Base-by-base conservation (phyloP, 2,888 invertebrate genomes). In the Rosalia funebris region DNA sequence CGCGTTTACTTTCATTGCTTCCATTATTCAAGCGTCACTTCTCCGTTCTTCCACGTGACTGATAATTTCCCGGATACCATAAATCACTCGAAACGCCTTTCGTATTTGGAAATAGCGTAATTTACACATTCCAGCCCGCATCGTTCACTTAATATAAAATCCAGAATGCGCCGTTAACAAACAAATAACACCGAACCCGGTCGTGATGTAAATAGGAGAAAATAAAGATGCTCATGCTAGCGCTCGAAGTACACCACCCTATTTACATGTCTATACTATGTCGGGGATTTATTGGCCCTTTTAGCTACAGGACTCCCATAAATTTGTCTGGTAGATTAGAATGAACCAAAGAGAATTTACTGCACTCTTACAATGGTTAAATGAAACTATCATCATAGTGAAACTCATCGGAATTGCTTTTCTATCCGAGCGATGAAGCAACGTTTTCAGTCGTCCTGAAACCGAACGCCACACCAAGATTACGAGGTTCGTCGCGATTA, bases 261-360 rank as follows among this genome's bases (percentile, higher is more conserved):
- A 75, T 75, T 76, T 75, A 75, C 75, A 76, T 76, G 76, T 76
- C 75, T 75, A 75, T 75, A 74, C 72, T 52, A 56, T n/a, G 41
- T 39, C 20, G 58, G 60, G 64, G 67, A 75, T 75, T 73, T 75
- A 75, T 75, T 66, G 64, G 68, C 69, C 71, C 70, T 71, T 70
- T 71, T 74, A 73, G 73, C 74, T 71, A 71, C 71, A 71, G 63
- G 71, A 66, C 70, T 70, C 74, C 75, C 68, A 76, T 77, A 77
- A 77, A 77, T 77, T 75, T 74, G 73, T 75, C 73, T 66, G 61
- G 65, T 67, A 75, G 77, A 77, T 77, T 77, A 76, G 75, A 77
- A 72, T 73, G 75, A 75, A 74, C 72, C 75, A 72, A 72, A 71
- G 74, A 67, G 74, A 75, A 77, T 77, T 77, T 75, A 77, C 72